phyloP scores from a whole-genome alignment of 2,888 invertebrate genomes.

The Agrotis puta region DNA sequence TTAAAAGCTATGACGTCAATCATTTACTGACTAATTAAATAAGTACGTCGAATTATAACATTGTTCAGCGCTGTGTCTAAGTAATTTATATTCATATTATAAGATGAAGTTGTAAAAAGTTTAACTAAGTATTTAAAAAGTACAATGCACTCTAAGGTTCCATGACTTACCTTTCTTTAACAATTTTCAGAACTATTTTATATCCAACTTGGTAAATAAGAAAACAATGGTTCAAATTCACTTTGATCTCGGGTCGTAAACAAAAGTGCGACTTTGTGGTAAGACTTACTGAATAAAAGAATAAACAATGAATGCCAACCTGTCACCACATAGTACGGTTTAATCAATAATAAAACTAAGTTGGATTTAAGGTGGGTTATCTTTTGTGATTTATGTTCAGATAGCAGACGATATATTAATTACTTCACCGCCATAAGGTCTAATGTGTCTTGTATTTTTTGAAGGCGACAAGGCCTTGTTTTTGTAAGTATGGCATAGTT shows the following conservation, averaged over 20 bases:
- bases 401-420: neutral
- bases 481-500: no score
- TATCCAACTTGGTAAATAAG: slow-evolving; percentile 37
- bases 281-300: neutral
- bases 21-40: slow-evolving; percentile 6
- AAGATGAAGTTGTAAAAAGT: neutral
- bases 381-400: slow-evolving; percentile 8
- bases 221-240: slow-evolving; percentile 31
- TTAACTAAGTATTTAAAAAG: neutral
- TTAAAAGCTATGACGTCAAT: neutral
- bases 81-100: slow-evolving; percentile 9
- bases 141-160: slow-evolving; percentile 10
- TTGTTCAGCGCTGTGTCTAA: slow-evolving; percentile 13
- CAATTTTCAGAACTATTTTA: slow-evolving; percentile 26
- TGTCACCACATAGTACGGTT: slow-evolving; percentile 29
- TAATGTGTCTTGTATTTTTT: neutral
- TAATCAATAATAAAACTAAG: slow-evolving; percentile 26
- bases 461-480: no score
- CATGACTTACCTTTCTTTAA: slow-evolving; percentile 16
- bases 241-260: slow-evolving; percentile 24
- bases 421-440: neutral
- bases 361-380: slow-evolving; percentile 18
- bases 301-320: slow-evolving; percentile 14
- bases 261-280: slow-evolving; percentile 16
- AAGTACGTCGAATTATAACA: slow-evolving; percentile 8